A percentile compares a stretch with the other conserved stretches of the same genome.
Evolutionary conservation across 2,888 invertebrate species (phyloP).

Genomic region (Ochropleura plecta): DNA sequence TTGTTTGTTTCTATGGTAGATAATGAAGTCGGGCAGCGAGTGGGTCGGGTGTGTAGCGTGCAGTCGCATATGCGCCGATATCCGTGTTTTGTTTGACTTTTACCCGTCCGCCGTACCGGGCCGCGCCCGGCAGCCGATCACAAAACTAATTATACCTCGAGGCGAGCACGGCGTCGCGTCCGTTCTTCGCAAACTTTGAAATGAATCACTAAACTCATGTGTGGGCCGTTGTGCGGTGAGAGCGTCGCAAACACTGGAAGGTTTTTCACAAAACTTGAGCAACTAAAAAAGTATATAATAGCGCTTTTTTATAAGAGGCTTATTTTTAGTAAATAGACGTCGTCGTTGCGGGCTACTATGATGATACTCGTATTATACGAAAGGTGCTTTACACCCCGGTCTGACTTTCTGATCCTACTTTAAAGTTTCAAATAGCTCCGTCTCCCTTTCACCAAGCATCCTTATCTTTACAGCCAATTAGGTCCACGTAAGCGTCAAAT

Average conservation of each 20-base stretch:
- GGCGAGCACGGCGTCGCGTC: constrained; percentile 76
- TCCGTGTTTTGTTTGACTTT: constrained; percentile 85
- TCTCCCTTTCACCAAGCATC: constrained; percentile 22
- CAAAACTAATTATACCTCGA: constrained; percentile 86
- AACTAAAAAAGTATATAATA: constrained; percentile 15
- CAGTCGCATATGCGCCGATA: constrained; percentile 73
- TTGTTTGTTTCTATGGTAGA: constrained; percentile 45
- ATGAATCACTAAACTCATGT: constrained; percentile 76
- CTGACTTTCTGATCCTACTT: constrained; percentile 27
- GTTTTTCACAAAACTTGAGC: constrained; percentile 44
- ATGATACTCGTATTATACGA: constrained; percentile 3
- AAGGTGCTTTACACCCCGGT: constrained; percentile 8
- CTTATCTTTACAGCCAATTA: constrained; percentile 55
- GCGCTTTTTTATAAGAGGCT: constrained; percentile 2
- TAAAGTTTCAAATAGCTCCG: constrained; percentile 40
- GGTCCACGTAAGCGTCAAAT: constrained; percentile 56
- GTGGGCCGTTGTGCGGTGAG: constrained; percentile 61
- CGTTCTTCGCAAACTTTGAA: constrained; percentile 81
- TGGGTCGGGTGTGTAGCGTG: constrained; percentile 26
- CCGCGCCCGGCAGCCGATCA: constrained; percentile 72
- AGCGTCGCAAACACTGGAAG: constrained; percentile 29
- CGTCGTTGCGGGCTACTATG: neutral
- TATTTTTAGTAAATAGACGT: neutral
- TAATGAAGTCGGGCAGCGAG: constrained; percentile 51
- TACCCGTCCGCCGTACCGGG: constrained; percentile 68